phyloP scores from a whole-genome alignment of 2,113 vertebrate genomes.

The Buteo buteo region DNA sequence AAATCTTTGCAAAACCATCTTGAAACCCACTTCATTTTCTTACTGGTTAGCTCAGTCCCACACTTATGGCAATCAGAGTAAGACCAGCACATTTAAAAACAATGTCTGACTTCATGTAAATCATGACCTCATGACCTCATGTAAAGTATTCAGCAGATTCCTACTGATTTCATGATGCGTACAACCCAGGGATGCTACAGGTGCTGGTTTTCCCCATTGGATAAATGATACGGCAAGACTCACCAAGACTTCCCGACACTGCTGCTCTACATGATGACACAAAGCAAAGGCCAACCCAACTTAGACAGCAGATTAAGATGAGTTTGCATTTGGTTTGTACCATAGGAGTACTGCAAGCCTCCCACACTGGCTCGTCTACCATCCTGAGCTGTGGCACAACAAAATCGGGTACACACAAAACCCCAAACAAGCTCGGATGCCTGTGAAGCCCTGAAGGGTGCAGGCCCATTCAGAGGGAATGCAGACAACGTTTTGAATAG shows the following conservation, averaged over 20 bases:
- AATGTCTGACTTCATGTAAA: background rate
- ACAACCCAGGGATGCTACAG: background rate
- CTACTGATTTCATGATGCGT: background rate
- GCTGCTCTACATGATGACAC: background rate
- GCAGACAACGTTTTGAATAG: background rate
- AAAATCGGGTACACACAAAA: background rate
- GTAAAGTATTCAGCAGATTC: background rate
- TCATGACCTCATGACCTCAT: background rate
- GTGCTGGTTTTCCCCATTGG: background rate
- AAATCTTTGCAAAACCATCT: background rate
- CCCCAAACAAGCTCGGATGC: background rate
- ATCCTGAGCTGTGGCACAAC: background rate
- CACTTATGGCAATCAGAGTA: background rate
- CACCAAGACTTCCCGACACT: background rate
- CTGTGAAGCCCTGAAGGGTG: background rate
- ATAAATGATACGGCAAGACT: background rate
- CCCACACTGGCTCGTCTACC: background rate
- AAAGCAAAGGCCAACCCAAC: background rate
- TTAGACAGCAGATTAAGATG: background rate
- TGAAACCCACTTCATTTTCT: background rate
- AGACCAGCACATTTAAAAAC: background rate
- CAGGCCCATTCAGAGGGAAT: background rate
- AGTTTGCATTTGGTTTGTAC: background rate
- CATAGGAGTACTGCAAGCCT: background rate
- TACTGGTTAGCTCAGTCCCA: background rate